These are phyloP conservation scores for Drymonia ruficornis DNA, from an alignment of 2,888 invertebrate genomes.

Conservation along the genomic window DNA sequence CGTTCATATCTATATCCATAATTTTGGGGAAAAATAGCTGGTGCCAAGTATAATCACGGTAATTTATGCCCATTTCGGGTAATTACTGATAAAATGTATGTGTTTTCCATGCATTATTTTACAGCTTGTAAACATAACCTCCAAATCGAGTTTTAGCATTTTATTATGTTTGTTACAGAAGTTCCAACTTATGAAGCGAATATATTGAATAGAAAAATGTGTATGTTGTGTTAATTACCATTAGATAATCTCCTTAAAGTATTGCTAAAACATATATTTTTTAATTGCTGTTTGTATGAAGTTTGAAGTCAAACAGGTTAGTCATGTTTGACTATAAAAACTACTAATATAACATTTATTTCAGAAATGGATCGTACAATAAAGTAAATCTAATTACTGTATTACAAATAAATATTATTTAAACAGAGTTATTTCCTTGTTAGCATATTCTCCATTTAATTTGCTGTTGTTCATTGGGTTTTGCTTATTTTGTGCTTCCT, in stretches of 20 bases:
- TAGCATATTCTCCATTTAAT: too few relatives aligned
- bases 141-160: slow-evolving; percentile 43
- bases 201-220: neutral
- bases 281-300: neutral
- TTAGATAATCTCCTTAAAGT: neutral
- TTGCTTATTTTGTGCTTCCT: too few relatives aligned
- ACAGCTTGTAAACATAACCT: slow-evolving; percentile 82
- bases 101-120: slow-evolving; percentile 40
- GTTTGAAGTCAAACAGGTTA: neutral
- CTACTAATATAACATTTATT: too few relatives aligned
- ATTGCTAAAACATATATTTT: neutral
- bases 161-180: neutral
- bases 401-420: too few relatives aligned
- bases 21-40: slow-evolving; percentile 9
- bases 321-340: neutral
- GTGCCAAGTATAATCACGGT: slow-evolving; percentile 4
- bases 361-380: too few relatives aligned
- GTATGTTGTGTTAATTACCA: neutral
- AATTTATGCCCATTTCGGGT: slow-evolving; percentile 7
- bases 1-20: slow-evolving; percentile 23
- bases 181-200: neutral
- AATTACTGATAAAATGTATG: slow-evolving; percentile 11
- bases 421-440: too few relatives aligned
- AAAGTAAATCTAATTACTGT: too few relatives aligned
- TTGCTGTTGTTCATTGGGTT: too few relatives aligned